Percentiles rank a stretch among this genome's conserved stretches.
phyloP scores from a whole-genome alignment of 2,113 vertebrate species.

The Rutilus rutilus region DNA sequence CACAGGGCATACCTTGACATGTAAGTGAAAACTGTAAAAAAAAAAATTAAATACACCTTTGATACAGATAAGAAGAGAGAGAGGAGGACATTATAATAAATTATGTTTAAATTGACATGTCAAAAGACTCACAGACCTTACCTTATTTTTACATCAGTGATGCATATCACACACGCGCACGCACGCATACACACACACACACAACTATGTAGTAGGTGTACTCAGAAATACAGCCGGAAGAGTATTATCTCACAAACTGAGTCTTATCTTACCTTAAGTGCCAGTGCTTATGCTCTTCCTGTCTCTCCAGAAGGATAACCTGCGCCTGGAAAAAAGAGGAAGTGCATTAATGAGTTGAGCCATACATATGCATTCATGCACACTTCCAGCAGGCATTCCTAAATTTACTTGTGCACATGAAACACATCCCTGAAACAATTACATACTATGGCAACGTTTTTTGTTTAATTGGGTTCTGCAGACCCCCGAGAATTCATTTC shows the following conservation, averaged over 20 bases:
- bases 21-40: not conserved
- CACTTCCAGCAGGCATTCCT: not conserved
- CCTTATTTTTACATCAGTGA: not conserved
- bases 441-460: not conserved
- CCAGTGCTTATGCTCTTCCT: not conserved
- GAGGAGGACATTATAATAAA: not conserved
- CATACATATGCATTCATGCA: constrained; percentile 29
- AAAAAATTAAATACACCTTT: not conserved
- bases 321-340: constrained; percentile 26
- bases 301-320: constrained; percentile 16
- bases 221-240: not conserved
- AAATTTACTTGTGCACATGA: not conserved
- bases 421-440: constrained; percentile 4
- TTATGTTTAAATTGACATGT: not conserved
- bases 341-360: not conserved
- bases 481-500: not conserved
- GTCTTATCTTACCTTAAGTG: constrained; percentile 40
- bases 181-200: too few relatives aligned
- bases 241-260: not conserved
- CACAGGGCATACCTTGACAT: not conserved
- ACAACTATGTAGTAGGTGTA: too few relatives aligned
- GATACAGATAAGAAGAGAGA: not conserved
- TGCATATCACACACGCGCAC: too few relatives aligned
- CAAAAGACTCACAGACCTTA: not conserved
- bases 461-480: not conserved